Evolutionary conservation across 1,140 invertebrate genomes (phyloP), one percentile per base, ranked within the genome.

Genomic region (Onthophagus taurus): DNA sequence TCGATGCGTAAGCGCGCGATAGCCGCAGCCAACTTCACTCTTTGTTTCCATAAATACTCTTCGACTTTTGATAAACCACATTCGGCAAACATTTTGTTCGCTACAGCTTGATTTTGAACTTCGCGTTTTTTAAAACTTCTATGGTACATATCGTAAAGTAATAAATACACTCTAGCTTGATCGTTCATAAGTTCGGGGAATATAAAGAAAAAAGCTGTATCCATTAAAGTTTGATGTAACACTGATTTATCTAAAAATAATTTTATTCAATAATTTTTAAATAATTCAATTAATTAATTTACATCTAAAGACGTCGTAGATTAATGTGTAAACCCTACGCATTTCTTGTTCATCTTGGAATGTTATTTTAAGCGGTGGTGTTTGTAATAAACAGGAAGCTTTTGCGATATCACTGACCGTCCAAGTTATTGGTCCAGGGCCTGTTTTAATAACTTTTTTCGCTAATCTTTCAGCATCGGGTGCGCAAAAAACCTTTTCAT

Each of bases 271-370:
- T n/a, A n/a, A n/a, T n/a, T n/a, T n/a, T n/a, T n/a, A n/a, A n/a
- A n/a, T n/a, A n/a, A n/a, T n/a, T n/a, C n/a, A n/a, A n/a, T n/a
- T n/a, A n/a, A 29, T 11, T 26, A 11, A 71, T 77, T 75, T 68
- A 86, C 84, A 85, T 59, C 84, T 63, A 43, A 85, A 78, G 2
- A 85, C 81, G 54, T 86, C 83, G 57, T 85, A 86, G 53, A 85
- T 80, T 7, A 87, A 63, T 0, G 80, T 78, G 45, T 81, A 83
- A 1, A 85, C 81, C 48, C 78, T 66, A 46, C 82, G 65, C 81
- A 85, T 85, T 55, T 85, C 80, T 30, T 83, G 80, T 54, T 85
- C 81, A 53, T 86, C 78, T 1, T 65, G 58, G 48, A 80, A 81
- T 7, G 58, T 31, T 0, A 74, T 72, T 0, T 53, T 19, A 37